Base-by-base conservation (phyloP, 2,797 vertebrate genomes). In the Dermochelys coriacea region DNA sequence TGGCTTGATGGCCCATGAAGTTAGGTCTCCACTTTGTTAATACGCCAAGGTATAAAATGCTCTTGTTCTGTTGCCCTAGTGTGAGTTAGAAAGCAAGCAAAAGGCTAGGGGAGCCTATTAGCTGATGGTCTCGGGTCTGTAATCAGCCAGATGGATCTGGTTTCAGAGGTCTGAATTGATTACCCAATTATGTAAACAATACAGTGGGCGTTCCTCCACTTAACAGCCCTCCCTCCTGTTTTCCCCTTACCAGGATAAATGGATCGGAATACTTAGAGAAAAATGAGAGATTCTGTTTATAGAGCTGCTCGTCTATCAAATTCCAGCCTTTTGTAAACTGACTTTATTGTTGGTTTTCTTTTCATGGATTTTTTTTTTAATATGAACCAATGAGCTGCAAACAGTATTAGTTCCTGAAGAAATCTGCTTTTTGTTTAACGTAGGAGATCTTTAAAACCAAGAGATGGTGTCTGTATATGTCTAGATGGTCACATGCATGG, bases 261-360 rank as follows among this genome's bases (percentile, higher is more conserved):
- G 93, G 93, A 94, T 97, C 54, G 95, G 95, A 97, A 86, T 86
- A 88, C 91, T 96, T 86, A 52, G 86, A 89, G 94, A 61, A 80
- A 96, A 94, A 86, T 29, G 93, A 95, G 93, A 91, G 91, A 91
- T 96, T 97, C 96, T 96, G 91, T 94, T 95, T 94, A 86, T 77
- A 68, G 95, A 96, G 95, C 88, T 93, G 88, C 85, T 95, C 96
- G 95, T 97, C 95, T 96, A 91, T 96, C 97, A 97, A 97, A 96
- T 93, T 97, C 96, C 92, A 91, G 91, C 87, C 84, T 82, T 89
- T 94, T 90, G 80, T 55, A 97, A 97, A 97, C 95, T 94, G 95
- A 96, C 93, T 97, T 94, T 82, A 84, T 41, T 97, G 21, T 88
- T 93, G 90, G 90, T 87, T 82, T 89, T 80, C 89, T 96, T 49